Evolutionary conservation across 2,888 invertebrate genomes (phyloP), one percentile per base, ranked within the genome.

Genomic region (Cremastinae sp.): DNA sequence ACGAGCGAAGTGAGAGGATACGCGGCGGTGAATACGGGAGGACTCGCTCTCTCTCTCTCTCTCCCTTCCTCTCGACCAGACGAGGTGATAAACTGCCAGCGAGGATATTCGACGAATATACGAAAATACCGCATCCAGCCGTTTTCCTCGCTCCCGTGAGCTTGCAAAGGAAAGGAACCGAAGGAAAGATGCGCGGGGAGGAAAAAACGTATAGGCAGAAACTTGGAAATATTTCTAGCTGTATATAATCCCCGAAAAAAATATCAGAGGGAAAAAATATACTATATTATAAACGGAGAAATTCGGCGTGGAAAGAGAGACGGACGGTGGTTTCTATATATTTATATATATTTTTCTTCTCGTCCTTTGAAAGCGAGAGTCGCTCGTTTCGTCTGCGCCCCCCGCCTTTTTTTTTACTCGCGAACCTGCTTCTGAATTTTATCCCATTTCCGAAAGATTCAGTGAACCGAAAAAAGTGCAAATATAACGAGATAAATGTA

Each of bases 31-130:
- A 28, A 28, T 5, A n/a, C n/a, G n/a, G n/a, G n/a, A n/a, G n/a
- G n/a, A n/a, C 28, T 28, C 28, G 2, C 5, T 28, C 28, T 5
- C 28, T 28, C 28, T 5, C 28, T 28, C 28, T 28, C 28, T 28
- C 28, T 5, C 5, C 28, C 28, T 28, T 5, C 28, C 5, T 28
- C 28, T 28, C 28, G 28, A 5, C 47, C 73, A 64, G 66, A 75
- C 75, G 75, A 80, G 71, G 78, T 80, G 77, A 80, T 80, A 80
- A 80, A 80, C 75, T 79, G 78, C 78, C 74, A 28, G 28, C 43
- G 70, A 79, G 76, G 73, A 78, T 74, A 78, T 75, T 79, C 76
- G 64, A 74, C 74, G 71, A 75, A 68, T 73, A 65, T 72, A 49
- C 73, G 45, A 73, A 28, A 28, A 75, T 78, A 68, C 71, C 41